Evolutionary conservation across 2,797 vertebrate genomes (phyloP).

Genomic region (Megaceryle alcyon): DNA sequence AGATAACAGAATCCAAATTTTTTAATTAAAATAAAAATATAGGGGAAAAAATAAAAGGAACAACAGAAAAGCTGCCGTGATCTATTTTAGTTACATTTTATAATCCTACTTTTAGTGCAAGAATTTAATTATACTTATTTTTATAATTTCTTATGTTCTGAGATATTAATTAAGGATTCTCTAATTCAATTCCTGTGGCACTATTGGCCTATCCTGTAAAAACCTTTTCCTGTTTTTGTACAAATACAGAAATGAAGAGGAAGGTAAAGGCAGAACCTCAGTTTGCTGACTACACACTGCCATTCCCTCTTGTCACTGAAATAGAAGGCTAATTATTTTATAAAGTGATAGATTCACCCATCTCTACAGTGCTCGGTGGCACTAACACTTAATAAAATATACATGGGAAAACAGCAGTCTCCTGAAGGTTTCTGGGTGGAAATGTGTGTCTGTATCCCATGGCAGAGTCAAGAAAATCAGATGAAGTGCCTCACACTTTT

Average conservation of each 20-base stretch:
- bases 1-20: background rate
- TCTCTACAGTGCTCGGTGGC: background rate
- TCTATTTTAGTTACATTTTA: slow-evolving; percentile 75
- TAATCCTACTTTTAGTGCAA: slow-evolving; percentile 73
- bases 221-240: slow-evolving; percentile 78
- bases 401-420: background rate
- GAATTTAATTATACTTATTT: slow-evolving; percentile 82
- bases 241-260: slow-evolving; percentile 72
- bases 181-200: slow-evolving; percentile 69
- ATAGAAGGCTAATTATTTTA: slow-evolving; percentile 43
- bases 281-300: slow-evolving; percentile 15
- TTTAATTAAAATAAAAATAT: slow-evolving; percentile 33
- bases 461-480: background rate
- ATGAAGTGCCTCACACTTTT: background rate
- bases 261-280: slow-evolving; percentile 65
- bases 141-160: slow-evolving; percentile 78
- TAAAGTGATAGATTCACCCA: background rate
- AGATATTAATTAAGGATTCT: slow-evolving; percentile 82
- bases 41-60: background rate
- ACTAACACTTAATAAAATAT: slow-evolving; percentile 50
- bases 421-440: background rate
- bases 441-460: background rate
- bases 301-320: background rate
- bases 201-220: slow-evolving; percentile 74
- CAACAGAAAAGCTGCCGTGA: background rate